Evolutionary conservation across 2,113 vertebrate species (phyloP).

Genomic region (Chloropsis cyanopogon): DNA sequence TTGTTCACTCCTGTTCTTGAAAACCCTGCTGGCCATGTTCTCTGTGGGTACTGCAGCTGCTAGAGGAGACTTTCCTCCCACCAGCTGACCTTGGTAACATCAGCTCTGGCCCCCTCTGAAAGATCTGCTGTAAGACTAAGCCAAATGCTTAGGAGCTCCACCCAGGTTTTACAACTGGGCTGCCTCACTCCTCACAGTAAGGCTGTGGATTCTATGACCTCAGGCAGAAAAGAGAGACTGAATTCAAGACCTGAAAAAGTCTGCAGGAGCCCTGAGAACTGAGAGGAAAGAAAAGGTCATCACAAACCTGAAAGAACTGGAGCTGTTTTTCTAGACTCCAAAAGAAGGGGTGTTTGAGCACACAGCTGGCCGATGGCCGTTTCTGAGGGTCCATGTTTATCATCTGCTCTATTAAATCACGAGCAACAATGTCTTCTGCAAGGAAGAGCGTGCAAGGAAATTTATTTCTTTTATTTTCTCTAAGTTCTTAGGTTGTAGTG

Average conservation of each 20-base stretch:
- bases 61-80: background rate
- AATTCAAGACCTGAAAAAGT: background rate
- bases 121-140: background rate
- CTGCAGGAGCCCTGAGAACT: background rate
- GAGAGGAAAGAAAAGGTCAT: background rate
- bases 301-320: slow-evolving; percentile 94
- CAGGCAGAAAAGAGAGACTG: background rate
- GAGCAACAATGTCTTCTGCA: slow-evolving; percentile 86
- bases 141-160: background rate
- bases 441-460: background rate
- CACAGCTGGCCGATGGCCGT: slow-evolving; percentile 86
- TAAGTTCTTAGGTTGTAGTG: background rate
- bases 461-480: background rate
- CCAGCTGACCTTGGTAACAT: accelerated
- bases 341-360: slow-evolving; percentile 95
- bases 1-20: background rate
- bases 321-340: slow-evolving; percentile 96
- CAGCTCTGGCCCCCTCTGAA: background rate
- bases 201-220: background rate
- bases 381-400: slow-evolving; percentile 86
- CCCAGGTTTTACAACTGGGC: background rate
- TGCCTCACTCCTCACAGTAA: background rate
- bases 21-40: accelerated
- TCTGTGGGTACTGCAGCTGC: background rate
- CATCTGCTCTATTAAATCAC: slow-evolving; percentile 90